phyloP scores from a whole-genome alignment of 2,888 invertebrate species.

The Scotopteryx bipunctaria region DNA sequence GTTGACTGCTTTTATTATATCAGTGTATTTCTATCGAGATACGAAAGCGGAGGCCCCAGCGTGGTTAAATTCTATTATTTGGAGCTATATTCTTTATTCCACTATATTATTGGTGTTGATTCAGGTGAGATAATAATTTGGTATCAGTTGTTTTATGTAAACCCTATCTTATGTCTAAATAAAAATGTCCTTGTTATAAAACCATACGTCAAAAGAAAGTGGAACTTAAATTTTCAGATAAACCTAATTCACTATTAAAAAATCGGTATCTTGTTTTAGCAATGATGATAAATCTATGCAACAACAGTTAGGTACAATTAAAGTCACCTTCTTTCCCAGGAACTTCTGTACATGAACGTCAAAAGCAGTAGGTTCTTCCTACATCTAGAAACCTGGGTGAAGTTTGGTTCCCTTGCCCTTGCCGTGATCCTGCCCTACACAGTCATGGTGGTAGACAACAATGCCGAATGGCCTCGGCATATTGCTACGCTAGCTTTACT shows the following conservation, averaged over 20 bases:
- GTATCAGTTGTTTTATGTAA: not conserved
- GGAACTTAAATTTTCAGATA: too few relatives aligned
- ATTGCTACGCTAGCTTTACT: slow-evolving; percentile 79
- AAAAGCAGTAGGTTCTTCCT: slow-evolving; percentile 75
- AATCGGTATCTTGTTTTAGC: too few relatives aligned
- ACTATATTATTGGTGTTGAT: slow-evolving; percentile 64
- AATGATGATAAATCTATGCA: too few relatives aligned
- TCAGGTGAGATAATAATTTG: slow-evolving; percentile 58
- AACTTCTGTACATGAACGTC: slow-evolving; percentile 78
- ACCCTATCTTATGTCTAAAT: too few relatives aligned
- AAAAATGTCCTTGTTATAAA: too few relatives aligned
- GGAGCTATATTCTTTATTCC: slow-evolving; percentile 67
- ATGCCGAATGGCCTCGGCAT: slow-evolving; percentile 72
- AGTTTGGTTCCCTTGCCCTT: slow-evolving; percentile 74
- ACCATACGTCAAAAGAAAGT: too few relatives aligned
- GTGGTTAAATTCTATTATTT: slow-evolving; percentile 57
- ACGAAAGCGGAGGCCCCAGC: slow-evolving; percentile 53
- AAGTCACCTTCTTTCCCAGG: too few relatives aligned
- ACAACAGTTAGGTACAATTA: too few relatives aligned
- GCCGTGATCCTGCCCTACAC: slow-evolving; percentile 69
- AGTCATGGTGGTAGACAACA: slow-evolving; percentile 47
- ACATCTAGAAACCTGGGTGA: slow-evolving; percentile 83
- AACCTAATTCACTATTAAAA: too few relatives aligned
- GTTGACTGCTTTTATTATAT: slow-evolving; percentile 73
- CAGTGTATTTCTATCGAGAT: slow-evolving; percentile 75